Percentiles rank a stretch among this genome's conserved stretches.
phyloP scores from a whole-genome alignment of 2,113 vertebrate species.

The Crocuta crocuta region DNA sequence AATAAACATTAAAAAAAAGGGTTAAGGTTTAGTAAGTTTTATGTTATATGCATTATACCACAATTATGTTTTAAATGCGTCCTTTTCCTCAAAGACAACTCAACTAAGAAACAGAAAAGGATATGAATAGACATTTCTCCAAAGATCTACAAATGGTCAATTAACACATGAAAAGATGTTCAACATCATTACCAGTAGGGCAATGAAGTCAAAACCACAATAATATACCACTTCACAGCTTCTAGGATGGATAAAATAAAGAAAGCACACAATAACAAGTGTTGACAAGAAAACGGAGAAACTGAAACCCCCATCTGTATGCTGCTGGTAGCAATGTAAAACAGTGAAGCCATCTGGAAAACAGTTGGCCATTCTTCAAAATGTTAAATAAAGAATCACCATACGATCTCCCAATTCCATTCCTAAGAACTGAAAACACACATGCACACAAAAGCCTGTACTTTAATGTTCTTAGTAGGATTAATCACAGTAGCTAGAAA shows the following conservation, averaged over 20 bases:
- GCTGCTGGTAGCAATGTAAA: not conserved
- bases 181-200: not conserved
- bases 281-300: not conserved
- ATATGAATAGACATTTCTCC: not conserved
- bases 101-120: not conserved
- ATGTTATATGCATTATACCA: not conserved
- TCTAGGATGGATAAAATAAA: not conserved
- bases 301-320: not conserved
- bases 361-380: not conserved
- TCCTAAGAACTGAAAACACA: not conserved
- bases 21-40: not conserved
- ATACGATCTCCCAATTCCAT: not conserved
- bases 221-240: not conserved
- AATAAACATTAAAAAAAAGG: not conserved
- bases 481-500: not conserved
- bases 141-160: not conserved
- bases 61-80: not conserved
- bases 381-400: not conserved
- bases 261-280: not conserved
- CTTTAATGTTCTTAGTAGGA: not conserved
- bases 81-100: not conserved
- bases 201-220: conserved; percentile 24
- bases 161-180: not conserved
- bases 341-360: not conserved
- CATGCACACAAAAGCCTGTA: not conserved